A percentile compares a stretch with the other conserved stretches of the same genome.
These are phyloP conservation scores for Gymnothorax javanicus DNA, from an alignment of 2,797 vertebrate species.

Conservation along the genomic window DNA sequence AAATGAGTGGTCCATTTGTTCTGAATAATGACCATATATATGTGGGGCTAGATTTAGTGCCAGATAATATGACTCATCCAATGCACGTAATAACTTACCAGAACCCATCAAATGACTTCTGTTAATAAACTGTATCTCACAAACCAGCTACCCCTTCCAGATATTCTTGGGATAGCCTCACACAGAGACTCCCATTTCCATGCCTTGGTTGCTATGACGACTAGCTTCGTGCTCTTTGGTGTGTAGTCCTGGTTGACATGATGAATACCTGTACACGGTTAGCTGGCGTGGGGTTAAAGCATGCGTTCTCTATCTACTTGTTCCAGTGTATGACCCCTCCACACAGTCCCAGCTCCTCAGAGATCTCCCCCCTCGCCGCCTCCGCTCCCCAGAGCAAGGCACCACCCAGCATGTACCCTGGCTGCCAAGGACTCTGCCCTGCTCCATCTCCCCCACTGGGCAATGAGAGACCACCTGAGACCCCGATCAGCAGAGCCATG, in stretches of 20 bases:
- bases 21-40: no score
- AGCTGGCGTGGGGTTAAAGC: neutral
- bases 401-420: slow-evolving; percentile 43
- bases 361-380: slow-evolving; percentile 59
- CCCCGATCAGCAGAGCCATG: slow-evolving; percentile 79
- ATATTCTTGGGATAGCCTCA: no score
- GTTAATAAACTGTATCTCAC: no score
- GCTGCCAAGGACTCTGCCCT: slow-evolving; percentile 43
- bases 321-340: slow-evolving; percentile 96
- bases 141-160: no score
- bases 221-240: neutral
- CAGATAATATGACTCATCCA: no score
- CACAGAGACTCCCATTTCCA: no score
- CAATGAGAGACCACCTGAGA: slow-evolving; percentile 46
- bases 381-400: slow-evolving; percentile 40
- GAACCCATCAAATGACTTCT: neutral
- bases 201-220: neutral
- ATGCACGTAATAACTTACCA: neutral
- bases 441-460: slow-evolving; percentile 36
- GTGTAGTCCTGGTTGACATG: neutral
- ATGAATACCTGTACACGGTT: neutral
- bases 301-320: neutral
- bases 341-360: slow-evolving; percentile 89
- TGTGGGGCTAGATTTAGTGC: no score
- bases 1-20: no score